Base-by-base conservation (phyloP, 2,113 vertebrate species). In the Notothenia coriiceps region DNA sequence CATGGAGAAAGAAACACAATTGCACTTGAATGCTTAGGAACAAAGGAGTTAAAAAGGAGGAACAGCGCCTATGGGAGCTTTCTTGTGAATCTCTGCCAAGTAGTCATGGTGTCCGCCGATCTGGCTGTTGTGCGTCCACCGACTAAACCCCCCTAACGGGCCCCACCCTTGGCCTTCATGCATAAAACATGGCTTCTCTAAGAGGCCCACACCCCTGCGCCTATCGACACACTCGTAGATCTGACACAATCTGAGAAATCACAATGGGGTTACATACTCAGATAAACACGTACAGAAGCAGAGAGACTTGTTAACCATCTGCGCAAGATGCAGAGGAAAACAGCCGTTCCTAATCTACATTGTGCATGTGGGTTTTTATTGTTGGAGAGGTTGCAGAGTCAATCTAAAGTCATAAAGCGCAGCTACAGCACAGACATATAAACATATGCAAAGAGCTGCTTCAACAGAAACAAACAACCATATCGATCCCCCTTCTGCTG, bases 101-200 rank as follows among this genome's bases (percentile, higher is more conserved):
- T 83, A 86, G 84, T 85, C 83, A 88, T 82, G 88, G 84, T 86
- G 82, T 91, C 86, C 66, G 18, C 73, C 80, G 84, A 89, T 83
- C 74, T 72, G 73, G 77, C 80, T 80, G 74, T 69, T 89, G 74
- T 89, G 79, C 88, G 80, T 84, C 78, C 68, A 7, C 67, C 62
- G 65, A 87, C 86, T 72, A 64, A 80, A 62, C 69, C 81, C 86
- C 86, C 78, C 84, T 79, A 83, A 79, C 64, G 25, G 85, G 78
- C 87, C 90, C 88, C 87, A 88, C 88, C 86, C 90, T 85, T 74
- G 79, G 76, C 88, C 87, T 83, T 94, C 88, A 93, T 94, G 89
- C 90, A 94, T 93, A 90, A 92, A 93, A 93, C 93, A 93, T 92
- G 78, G 2, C 0, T 63, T 79, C 80, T 80, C 43, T 44, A n/a